phyloP scores from a whole-genome alignment of 1,140 invertebrate genomes.

The Tetragonula clypearis region DNA sequence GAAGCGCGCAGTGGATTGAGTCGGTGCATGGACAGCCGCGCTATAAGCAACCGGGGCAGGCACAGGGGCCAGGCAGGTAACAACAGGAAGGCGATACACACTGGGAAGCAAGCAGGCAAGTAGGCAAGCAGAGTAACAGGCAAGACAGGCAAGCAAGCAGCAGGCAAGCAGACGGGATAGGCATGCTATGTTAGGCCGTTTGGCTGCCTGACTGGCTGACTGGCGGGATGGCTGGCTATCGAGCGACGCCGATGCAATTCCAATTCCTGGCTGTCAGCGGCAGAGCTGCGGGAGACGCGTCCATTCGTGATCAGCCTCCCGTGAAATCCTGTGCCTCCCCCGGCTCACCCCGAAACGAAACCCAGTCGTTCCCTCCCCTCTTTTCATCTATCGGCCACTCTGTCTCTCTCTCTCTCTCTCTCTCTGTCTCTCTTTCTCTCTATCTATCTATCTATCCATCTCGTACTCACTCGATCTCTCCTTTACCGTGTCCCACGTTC shows the following conservation, averaged over 20 bases:
- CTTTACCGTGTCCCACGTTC: not conserved
- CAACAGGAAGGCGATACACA: not conserved
- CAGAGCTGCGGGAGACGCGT: slow-evolving; percentile 82
- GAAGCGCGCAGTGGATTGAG: slow-evolving; percentile 56
- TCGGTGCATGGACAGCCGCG: slow-evolving; percentile 50
- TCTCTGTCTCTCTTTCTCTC: slow-evolving; percentile 40
- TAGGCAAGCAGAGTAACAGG: not conserved
- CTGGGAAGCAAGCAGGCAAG: not conserved
- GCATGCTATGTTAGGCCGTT: slow-evolving; percentile 65
- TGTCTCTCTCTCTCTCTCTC: not conserved
- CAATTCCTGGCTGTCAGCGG: slow-evolving; percentile 82
- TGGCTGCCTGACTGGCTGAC: slow-evolving; percentile 72
- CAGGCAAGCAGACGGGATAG: slow-evolving; percentile 36
- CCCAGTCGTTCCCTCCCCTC: slow-evolving; percentile 50
- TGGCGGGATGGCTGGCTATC: slow-evolving; percentile 78
- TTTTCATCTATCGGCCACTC: slow-evolving; percentile 27
- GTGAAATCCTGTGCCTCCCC: slow-evolving; percentile 80
- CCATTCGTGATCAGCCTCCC: slow-evolving; percentile 81
- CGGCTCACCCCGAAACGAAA: slow-evolving; percentile 75
- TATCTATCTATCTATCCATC: slow-evolving; percentile 13
- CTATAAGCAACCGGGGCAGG: not conserved
- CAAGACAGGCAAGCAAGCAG: slow-evolving; percentile 7
- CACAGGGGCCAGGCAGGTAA: not conserved
- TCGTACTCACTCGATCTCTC: slow-evolving; percentile 18
- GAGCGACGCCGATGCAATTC: slow-evolving; percentile 82